These are phyloP conservation scores for Eupithecia pulchellata DNA, from an alignment of 2,888 invertebrate genomes.

Conservation along the genomic window DNA sequence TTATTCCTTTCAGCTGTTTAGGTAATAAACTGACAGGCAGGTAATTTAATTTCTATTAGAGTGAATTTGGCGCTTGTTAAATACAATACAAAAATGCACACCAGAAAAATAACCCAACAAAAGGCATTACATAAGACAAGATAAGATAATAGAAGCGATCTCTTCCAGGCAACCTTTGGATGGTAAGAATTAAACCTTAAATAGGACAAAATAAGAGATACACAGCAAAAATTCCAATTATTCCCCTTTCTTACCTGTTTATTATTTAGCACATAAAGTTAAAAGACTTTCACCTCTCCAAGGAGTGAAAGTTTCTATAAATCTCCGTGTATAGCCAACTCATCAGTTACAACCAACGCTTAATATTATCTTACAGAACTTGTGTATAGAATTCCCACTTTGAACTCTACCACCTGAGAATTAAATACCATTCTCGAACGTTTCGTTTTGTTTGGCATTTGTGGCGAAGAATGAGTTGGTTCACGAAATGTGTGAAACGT, in stretches of 20 bases:
- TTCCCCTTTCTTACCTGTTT: not conserved
- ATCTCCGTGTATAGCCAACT: constrained; percentile 38
- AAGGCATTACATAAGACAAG: too few relatives aligned
- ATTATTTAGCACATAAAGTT: constrained; percentile 23
- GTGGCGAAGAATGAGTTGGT: constrained; percentile 16
- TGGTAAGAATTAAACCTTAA: too few relatives aligned
- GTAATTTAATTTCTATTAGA: too few relatives aligned
- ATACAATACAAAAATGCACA: not conserved
- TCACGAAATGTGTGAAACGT: constrained; percentile 24
- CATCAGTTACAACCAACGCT: constrained; percentile 39
- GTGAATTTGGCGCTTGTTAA: too few relatives aligned
- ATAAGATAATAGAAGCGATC: too few relatives aligned
- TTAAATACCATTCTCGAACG: not conserved
- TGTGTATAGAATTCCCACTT: constrained; percentile 7
- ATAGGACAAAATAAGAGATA: not conserved
- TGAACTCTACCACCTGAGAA: constrained; percentile 1
- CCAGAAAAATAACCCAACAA: too few relatives aligned
- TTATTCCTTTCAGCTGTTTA: not conserved
- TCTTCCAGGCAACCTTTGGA: too few relatives aligned
- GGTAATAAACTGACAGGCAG: too few relatives aligned
- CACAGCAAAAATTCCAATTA: not conserved
- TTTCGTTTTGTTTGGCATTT: constrained; percentile 10
- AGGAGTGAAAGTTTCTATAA: constrained; percentile 53
- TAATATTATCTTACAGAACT: constrained; percentile 38
- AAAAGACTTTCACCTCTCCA: constrained; percentile 56